Conservation (phyloP, 2,113 vertebrate genomes). For the Hassar affinis region DNA sequence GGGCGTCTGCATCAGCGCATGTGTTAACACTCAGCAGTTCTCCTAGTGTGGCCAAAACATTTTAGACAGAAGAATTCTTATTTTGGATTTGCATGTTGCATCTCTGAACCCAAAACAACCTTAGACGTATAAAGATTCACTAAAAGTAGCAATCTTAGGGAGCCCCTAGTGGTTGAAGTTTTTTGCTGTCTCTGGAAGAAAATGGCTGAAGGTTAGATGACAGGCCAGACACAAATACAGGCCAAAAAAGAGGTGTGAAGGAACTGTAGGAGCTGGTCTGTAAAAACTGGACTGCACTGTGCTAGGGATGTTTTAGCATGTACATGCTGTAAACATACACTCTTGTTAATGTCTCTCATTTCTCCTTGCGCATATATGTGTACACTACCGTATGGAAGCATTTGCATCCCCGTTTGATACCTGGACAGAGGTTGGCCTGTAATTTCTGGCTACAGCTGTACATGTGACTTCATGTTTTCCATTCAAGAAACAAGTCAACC, state of each 20-base stretch:
- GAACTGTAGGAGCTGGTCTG: not conserved
- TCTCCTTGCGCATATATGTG: conserved; percentile 11
- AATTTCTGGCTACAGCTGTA: not conserved
- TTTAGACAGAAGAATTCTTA: not conserved
- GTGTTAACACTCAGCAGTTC: conserved; percentile 46
- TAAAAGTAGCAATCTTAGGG: conserved; percentile 58
- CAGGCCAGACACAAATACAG: conserved; percentile 28
- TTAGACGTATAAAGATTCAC: not conserved
- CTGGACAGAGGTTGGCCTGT: conserved; percentile 7
- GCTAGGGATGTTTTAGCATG: conserved; percentile 35
- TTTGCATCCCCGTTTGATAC: not conserved
- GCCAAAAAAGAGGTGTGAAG: not conserved
- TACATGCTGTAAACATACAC: conserved; percentile 30
- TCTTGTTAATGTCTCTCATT: conserved; percentile 18
- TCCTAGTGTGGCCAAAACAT: conserved; percentile 1
- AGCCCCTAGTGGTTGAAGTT: conserved; percentile 64
- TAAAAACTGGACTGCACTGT: conserved; percentile 12
- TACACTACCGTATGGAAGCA: conserved; percentile 28
- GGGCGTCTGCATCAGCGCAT: conserved; percentile 42
- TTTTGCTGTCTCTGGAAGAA: conserved; percentile 12
- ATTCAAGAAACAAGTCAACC: conserved; percentile 21
- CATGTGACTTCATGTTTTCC: not conserved
- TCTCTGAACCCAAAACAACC: not conserved
- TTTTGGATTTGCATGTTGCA: conserved; percentile 30
- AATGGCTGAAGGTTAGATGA: conserved; percentile 8